Evolutionary conservation across 2,888 invertebrate genomes (phyloP), one percentile per base, ranked within the genome.

Genomic region (Ochlodes sylvanus): DNA sequence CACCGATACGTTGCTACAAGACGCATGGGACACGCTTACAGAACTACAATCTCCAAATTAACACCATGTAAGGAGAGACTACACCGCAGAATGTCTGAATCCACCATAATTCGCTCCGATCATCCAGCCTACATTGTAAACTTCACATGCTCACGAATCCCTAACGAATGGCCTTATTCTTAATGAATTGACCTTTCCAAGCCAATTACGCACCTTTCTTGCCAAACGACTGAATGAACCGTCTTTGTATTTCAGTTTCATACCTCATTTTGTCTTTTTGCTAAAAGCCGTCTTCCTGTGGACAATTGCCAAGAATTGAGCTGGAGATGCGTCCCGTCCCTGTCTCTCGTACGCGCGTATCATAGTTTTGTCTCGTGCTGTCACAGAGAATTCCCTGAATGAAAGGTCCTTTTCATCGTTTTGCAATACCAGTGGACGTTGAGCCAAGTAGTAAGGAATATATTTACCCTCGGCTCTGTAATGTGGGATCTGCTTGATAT

Each of bases 281-380:
- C 86, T 85, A 82, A 85, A 90, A 86, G 82, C 84, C 85, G 85
- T 83, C 85, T 91, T 92, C 92, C 92, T 87, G 92, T 92, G 92
- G 92, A 91, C 90, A 88, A 89, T 88, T 92, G 92, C 92, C 92
- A 92, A 92, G 92, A 88, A 81, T 83, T 79, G 82, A 85, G 80
- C 78, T 84, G 83, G 88, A 85, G 85, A 83, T 78, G 80, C 84
- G 71, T 34, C 58, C 76, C 68, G 38, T 87, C 87, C 71, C 73
- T 74, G 42, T 86, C 79, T 14, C 68, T 63, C 85, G 34, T 62
- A 52, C 63, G 12, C 12, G 17, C 57, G 32, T 70, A 69, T n/a
- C n/a, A 70, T 87, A 83, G 75, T 1, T 72, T 41, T 70, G 71
- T 92, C 88, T 77, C 82, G 64, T 69, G 84, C 75, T 76, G 66